Conservation (phyloP, 2,797 vertebrate species). For the Pipistrellus pipistrellus region DNA sequence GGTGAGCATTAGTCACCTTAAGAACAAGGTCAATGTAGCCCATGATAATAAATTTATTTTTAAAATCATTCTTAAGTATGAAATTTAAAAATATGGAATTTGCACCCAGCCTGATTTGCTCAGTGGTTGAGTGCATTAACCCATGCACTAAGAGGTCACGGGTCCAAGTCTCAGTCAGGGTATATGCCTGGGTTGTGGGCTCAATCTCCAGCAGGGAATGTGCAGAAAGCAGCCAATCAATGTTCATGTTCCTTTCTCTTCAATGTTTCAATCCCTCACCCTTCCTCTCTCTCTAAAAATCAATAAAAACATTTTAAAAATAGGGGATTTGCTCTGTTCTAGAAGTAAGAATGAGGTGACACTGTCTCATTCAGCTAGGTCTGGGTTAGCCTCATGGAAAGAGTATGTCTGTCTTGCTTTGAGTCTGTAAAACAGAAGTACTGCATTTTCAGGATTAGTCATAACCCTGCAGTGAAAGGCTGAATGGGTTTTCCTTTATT, state of each 20-base stretch:
- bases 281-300: no score
- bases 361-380: background rate
- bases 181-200: no score
- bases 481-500: background rate
- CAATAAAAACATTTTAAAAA: background rate
- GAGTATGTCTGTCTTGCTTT: background rate
- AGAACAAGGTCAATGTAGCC: background rate
- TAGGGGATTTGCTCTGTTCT: background rate
- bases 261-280: no score
- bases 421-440: background rate
- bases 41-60: background rate
- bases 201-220: no score
- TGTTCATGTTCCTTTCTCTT: no score
- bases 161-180: no score
- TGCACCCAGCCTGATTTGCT: background rate
- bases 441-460: slow-evolving; percentile 24
- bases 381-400: background rate
- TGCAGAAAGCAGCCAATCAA: no score
- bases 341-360: background rate
- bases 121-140: no score
- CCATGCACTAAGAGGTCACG: no score
- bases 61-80: slow-evolving; percentile 5
- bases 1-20: slow-evolving; percentile 19
- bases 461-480: background rate
- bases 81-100: background rate